Evolutionary conservation across 1,140 invertebrate species (phyloP).

Genomic region (Drosophila tani): DNA sequence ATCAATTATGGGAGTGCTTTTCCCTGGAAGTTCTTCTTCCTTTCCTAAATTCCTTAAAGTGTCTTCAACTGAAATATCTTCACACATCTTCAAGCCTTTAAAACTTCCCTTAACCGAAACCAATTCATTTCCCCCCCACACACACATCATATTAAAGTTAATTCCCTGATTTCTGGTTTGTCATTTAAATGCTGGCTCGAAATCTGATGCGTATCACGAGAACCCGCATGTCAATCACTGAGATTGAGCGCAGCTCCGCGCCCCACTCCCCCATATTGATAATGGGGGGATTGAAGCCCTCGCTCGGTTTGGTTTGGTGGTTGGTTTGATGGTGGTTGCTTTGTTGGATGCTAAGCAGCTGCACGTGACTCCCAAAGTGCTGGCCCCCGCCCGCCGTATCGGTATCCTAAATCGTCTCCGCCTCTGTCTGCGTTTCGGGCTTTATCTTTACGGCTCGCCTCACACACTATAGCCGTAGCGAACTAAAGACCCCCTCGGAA

Average conservation of each 20-base stretch:
- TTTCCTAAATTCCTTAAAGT: background rate
- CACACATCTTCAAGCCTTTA: constrained; percentile 2
- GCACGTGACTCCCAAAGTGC: constrained; percentile 75
- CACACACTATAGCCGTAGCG: constrained; percentile 50
- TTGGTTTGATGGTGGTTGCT: constrained; percentile 49
- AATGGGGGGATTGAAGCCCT: constrained; percentile 49
- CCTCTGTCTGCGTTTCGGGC: constrained; percentile 30
- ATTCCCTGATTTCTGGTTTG: constrained; percentile 53
- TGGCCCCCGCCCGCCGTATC: constrained; percentile 18
- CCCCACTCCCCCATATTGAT: constrained; percentile 40
- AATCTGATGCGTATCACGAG: constrained; percentile 49
- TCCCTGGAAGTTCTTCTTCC: background rate
- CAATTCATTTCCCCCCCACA: constrained; percentile 9
- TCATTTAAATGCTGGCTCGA: constrained; percentile 57
- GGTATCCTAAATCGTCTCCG: constrained; percentile 20
- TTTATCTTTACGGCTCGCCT: constrained; percentile 77
- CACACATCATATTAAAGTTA: constrained; percentile 46
- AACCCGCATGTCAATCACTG: constrained; percentile 78
- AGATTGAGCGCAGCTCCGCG: constrained; percentile 51
- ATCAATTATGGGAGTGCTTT: background rate
- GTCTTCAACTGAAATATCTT: background rate
- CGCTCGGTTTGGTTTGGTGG: constrained; percentile 39
- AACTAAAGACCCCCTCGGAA: background rate
- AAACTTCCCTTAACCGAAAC: constrained; percentile 2
- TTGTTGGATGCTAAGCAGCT: constrained; percentile 75